Percentiles rank a stretch among this genome's conserved stretches.
Evolutionary conservation across 2,797 vertebrate species (phyloP).

Genomic region (Sebastes minor): DNA sequence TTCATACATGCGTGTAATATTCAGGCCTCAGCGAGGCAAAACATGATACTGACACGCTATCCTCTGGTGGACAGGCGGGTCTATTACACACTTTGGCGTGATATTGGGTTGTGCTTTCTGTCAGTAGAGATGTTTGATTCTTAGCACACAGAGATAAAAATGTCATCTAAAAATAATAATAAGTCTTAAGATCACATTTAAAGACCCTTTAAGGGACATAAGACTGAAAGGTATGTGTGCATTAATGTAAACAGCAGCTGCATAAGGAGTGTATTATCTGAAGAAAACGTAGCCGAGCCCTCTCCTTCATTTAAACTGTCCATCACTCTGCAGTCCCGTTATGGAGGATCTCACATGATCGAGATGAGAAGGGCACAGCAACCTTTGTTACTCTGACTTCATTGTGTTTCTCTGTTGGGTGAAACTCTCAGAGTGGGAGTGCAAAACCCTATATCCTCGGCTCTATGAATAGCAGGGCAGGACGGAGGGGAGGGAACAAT

Average conservation of each 20-base stretch:
- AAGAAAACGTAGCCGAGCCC: constrained; percentile 27
- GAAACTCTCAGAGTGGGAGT: constrained; percentile 66
- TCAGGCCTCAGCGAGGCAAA: no score
- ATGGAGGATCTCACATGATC: constrained; percentile 58
- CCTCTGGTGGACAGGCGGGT: no score
- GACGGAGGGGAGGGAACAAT: constrained; percentile 69
- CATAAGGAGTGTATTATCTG: constrained; percentile 8
- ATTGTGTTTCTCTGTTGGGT: constrained; percentile 72
- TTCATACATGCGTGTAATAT: no score
- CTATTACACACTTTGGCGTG: no score
- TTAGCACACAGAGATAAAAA: not conserved
- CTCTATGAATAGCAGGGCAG: constrained; percentile 72
- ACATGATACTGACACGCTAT: no score
- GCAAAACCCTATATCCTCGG: constrained; percentile 71
- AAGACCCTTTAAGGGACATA: not conserved
- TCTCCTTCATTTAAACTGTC: constrained; percentile 39
- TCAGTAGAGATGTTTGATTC: not conserved
- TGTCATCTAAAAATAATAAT: no score
- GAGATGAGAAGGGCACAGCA: constrained; percentile 61
- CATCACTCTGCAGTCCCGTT: constrained; percentile 38
- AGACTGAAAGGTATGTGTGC: not conserved
- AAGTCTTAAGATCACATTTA: not conserved
- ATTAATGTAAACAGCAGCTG: constrained; percentile 13
- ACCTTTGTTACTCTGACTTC: constrained; percentile 71
- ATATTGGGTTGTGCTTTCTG: not conserved